Evolutionary conservation across 2,888 invertebrate species (phyloP), one percentile per base, ranked within the genome.

Genomic region (Philopedon plagiatum): DNA sequence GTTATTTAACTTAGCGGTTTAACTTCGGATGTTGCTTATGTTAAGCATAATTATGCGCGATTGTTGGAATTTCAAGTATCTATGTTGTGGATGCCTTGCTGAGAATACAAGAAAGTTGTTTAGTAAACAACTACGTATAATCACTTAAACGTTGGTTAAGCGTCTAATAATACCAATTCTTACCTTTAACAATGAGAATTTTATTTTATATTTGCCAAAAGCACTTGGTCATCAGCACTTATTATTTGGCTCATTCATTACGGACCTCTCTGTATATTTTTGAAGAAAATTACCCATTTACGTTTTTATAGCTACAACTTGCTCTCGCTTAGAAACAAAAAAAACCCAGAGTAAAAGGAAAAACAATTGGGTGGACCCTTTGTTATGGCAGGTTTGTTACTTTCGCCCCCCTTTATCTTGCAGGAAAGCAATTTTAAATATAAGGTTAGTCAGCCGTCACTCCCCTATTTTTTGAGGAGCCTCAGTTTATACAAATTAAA

Each of bases 381-480:
- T 57, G 67, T 60, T 67, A 67, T 58, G 37, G 41, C 64, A 64
- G 39, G 21, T 64, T 32, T 26, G 54, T 23, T 13, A 32, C 68
- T 56, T 64, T 26, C 8, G 39, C 32, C 68, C 68, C 68, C 32
- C 44, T 66, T 39, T 68, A 61, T 61, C 61, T 68, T 54, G 61
- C 68, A 68, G 29, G 29, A 51, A 51, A 51, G 51, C 41, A 68
- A 61, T 68, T 68, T 67, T 23, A 68, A 68, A 68, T 68, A 54
- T 15, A 39, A 62, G 62, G 54, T 68, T 62, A 68, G 68, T 68
- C 61, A 60, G 54, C 41, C 68, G 68, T 68, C 61, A 62, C 68
- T 61, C 62, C 68, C 39, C 23, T 39, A 15, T 19, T 23, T 51
- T 66, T 56, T 58, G 60, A 54, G 54, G 44, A 68, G 18, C 19